phyloP scores from a whole-genome alignment of 2,797 vertebrate genomes.

The Manis javanica region DNA sequence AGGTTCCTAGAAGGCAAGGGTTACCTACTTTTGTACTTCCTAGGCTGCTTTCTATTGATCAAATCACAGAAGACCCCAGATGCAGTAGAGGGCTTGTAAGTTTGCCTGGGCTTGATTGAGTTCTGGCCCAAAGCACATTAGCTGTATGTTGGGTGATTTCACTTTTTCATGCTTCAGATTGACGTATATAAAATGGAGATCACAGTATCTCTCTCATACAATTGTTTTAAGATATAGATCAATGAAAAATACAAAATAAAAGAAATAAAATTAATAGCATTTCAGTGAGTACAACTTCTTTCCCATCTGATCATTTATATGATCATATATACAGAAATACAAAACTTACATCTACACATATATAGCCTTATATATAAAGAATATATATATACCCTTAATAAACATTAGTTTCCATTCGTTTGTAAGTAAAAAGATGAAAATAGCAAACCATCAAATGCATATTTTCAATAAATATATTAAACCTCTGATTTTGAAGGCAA shows the following conservation, averaged over 20 bases:
- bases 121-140: too few relatives aligned
- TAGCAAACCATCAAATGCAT: background rate
- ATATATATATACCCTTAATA: background rate
- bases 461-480: background rate
- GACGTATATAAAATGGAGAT: background rate
- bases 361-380: background rate
- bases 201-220: background rate
- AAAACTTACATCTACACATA: too few relatives aligned
- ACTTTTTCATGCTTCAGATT: background rate
- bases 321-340: background rate
- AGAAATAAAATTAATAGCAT: background rate
- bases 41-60: background rate
- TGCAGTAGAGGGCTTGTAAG: background rate
- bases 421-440: background rate
- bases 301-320: background rate
- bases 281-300: background rate
- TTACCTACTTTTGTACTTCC: background rate
- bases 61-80: background rate
- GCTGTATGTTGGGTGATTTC: rapidly evolving
- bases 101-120: too few relatives aligned
- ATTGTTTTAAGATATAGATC: background rate
- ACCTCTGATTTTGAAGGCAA: background rate
- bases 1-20: background rate
- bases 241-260: background rate
- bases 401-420: background rate